Base-by-base conservation (phyloP, 2,113 vertebrate species). In the Gymnogyps californianus region DNA sequence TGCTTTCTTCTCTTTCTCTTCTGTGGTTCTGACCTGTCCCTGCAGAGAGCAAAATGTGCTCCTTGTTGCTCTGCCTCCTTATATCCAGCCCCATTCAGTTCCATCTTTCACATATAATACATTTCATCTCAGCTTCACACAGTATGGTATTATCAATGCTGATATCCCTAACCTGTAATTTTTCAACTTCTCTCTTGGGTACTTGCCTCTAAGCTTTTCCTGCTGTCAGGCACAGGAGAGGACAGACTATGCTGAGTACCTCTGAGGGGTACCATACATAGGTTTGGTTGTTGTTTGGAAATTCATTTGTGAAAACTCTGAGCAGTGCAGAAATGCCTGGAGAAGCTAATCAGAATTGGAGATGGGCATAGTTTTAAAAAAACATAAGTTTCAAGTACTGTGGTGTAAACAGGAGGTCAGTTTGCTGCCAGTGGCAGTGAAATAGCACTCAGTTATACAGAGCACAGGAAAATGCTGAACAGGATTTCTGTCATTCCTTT, bases 261-360 rank as follows among this genome's bases (percentile, higher is more conserved):
- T 91, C 66, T 74, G 83, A 93, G 54, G 32, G 55, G 12, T 51
- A 64, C 29, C n/a, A 61, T 38, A 32, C 46, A 55, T 62, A 89
- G 84, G 38, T 38, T 38, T 38, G 38, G 38, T 38, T 85, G 36
- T 83, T 74, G 4, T 58, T 91, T 70, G 87, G 61, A 91, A 79
- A 94, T 59, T 13, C 13, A 16, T 58, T 57, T 72, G 36, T 65
- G 62, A 72, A 62, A 90, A 46, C 34, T 79, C 49, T 22, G 34
- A 89, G 80, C 26, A 40, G 65, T 5, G 0, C 36, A 82, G 52
- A 87, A 87, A 82, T 47, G 69, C 77, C 74, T 66, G 54, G 62
- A 89, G 91, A 94, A 83, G 59, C 28, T 93, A 40, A 95, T 91
- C 64, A 46, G 83, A 95, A 82, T 82, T 94, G 80, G 74, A 93